Conservation (phyloP, 2,797 vertebrate genomes). For the Sebastes steindachneri region DNA sequence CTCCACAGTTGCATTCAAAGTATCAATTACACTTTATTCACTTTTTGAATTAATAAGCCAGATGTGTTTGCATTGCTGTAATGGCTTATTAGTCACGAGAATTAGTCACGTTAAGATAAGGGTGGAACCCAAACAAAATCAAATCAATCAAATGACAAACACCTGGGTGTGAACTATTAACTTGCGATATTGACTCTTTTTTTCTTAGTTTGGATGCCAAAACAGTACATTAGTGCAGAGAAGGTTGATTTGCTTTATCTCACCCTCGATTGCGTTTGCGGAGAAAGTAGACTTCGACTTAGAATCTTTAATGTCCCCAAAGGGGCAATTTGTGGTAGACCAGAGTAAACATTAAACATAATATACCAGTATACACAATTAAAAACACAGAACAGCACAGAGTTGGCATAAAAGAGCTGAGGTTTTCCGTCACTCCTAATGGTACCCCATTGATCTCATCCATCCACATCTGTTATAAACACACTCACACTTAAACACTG, state of each 20-base stretch:
- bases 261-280: not conserved
- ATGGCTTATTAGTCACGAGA: not conserved
- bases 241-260: not conserved
- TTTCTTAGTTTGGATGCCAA: not conserved
- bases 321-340: too few species aligned
- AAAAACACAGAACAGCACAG: not conserved
- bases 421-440: not conserved
- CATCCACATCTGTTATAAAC: not conserved
- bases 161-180: not conserved
- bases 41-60: not conserved
- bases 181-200: too few species aligned
- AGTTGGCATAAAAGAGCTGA: not conserved
- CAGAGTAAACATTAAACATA: not conserved
- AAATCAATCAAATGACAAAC: not conserved
- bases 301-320: too few species aligned
- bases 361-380: not conserved
- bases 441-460: not conserved
- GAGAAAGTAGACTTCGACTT: not conserved
- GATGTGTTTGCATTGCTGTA: not conserved
- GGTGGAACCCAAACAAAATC: not conserved
- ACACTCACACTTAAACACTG: not conserved
- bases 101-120: not conserved
- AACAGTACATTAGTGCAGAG: not conserved
- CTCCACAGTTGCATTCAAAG: not conserved
- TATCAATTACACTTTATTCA: not conserved